Evolutionary conservation across 1,140 invertebrate genomes (phyloP), one percentile per base, ranked within the genome.

Genomic region (Sarcophaga bullata): DNA sequence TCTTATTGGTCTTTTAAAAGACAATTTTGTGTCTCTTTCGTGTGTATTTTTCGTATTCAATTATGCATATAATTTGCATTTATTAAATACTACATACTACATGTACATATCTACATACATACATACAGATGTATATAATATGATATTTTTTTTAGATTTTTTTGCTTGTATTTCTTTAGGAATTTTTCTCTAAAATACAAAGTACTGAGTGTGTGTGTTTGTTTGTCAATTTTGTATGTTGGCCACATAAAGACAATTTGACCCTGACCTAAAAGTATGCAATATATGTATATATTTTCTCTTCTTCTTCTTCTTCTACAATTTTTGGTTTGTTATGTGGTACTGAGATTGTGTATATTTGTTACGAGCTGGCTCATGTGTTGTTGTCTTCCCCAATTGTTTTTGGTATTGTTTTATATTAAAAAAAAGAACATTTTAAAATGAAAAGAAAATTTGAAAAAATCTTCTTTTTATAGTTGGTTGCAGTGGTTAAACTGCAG

Each of bases 21-120:
- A 37, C 25, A 37, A 37, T 37, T 37, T 37, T 37, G 25, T 37
- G 25, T 37, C 25, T 37, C 25, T 37, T 37, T 4, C 25, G 25
- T 37, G 25, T 37, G 25, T 37, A 37, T 37, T 37, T 2, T 37
- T 68, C 19, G 15, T 68, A 68, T 68, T 68, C 62, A 68, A 68
- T 68, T 68, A 68, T 68, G 62, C 62, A 68, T 68, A 68, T 19
- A 68, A 68, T 68, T 68, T 68, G 62, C 62, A 68, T 68, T 19
- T n/a, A 68, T 68, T 68, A 68, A 68, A 68, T 25, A 68, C 25
- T 37, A 37, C 4, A 37, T 37, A 4, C 1, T 37, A 37, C n/a
- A n/a, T n/a, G n/a, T n/a, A n/a, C n/a, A n/a, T n/a, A n/a, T n/a
- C n/a, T n/a, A n/a, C 25, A 37, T 37, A 37, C 25, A 4, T 37